Evolutionary conservation across 35 echinoderm and acorn worm genomes (phyloP).

Genomic region (Heliocidaris erythrogramma): DNA sequence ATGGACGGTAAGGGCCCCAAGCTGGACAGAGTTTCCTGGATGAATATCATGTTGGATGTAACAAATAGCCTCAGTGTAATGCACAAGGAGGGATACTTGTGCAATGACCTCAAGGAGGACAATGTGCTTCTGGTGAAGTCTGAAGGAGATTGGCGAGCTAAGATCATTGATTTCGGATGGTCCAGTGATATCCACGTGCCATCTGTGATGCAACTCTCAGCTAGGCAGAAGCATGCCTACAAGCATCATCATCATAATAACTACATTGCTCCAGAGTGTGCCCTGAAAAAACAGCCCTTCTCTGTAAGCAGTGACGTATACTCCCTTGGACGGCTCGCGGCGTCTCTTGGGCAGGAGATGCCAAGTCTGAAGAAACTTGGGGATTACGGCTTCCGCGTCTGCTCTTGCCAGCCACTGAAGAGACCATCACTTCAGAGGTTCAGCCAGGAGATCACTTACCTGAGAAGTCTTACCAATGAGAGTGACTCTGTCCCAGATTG

Average conservation of each 20-base stretch:
- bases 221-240: neutral
- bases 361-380: neutral
- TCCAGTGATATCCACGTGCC: neutral
- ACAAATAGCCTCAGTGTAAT: neutral
- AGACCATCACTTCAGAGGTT: neutral
- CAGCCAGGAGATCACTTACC: neutral
- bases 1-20: neutral
- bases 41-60: conserved; percentile 7
- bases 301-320: conserved; percentile 16
- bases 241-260: neutral
- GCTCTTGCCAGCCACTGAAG: neutral
- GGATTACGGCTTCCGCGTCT: neutral
- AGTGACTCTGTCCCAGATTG: neutral
- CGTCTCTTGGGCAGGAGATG: conserved; percentile 19
- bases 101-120: conserved; percentile 42
- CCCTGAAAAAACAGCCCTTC: neutral
- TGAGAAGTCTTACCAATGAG: neutral
- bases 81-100: conserved; percentile 11
- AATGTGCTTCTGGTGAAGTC: conserved; percentile 35
- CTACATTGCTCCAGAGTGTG: conserved; percentile 27
- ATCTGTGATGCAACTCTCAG: neutral
- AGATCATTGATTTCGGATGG: conserved; percentile 49
- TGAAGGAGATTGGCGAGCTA: neutral
- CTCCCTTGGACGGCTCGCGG: neutral
- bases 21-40: neutral